Percentiles rank a stretch among this genome's conserved stretches.
These are phyloP conservation scores for Crocuta crocuta DNA, from an alignment of 2,113 vertebrate genomes.

Conservation along the genomic window DNA sequence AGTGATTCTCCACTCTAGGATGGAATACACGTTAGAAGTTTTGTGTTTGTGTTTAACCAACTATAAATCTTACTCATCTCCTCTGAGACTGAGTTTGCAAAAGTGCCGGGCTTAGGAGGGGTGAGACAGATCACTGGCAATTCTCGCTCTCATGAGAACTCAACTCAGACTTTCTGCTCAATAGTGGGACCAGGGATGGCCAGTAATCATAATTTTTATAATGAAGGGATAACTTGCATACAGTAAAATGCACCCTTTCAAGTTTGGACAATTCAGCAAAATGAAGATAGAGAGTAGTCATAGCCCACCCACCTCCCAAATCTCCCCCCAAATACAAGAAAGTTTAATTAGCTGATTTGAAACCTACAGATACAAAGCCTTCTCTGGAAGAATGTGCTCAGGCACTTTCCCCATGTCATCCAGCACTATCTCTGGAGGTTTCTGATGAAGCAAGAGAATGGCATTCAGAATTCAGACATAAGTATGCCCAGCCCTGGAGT, in stretches of 20 bases:
- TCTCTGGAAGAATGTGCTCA: not conserved
- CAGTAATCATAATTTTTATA: not conserved
- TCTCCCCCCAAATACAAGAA: not conserved
- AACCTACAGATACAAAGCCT: not conserved
- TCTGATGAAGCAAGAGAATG: not conserved
- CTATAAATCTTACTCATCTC: not conserved
- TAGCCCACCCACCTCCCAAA: not conserved
- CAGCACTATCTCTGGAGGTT: not conserved
- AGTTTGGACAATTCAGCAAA: not conserved
- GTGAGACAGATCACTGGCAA: fast-evolving
- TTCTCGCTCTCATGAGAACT: not conserved
- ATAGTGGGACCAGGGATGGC: fast-evolving
- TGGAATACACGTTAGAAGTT: not conserved
- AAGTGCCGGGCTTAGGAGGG: not conserved
- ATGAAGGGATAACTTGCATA: not conserved
- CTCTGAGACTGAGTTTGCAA: not conserved
- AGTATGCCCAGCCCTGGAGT: not conserved
- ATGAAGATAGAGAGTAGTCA: not conserved
- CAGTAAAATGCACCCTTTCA: not conserved
- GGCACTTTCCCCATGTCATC: fast-evolving
- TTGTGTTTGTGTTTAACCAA: not conserved
- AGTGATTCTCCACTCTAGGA: not conserved
- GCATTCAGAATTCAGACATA: not conserved
- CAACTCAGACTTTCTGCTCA: not conserved
- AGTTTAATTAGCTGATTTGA: not conserved